Evolutionary conservation across 2,113 vertebrate genomes (phyloP).

Genomic region (Delphinapterus leucas): DNA sequence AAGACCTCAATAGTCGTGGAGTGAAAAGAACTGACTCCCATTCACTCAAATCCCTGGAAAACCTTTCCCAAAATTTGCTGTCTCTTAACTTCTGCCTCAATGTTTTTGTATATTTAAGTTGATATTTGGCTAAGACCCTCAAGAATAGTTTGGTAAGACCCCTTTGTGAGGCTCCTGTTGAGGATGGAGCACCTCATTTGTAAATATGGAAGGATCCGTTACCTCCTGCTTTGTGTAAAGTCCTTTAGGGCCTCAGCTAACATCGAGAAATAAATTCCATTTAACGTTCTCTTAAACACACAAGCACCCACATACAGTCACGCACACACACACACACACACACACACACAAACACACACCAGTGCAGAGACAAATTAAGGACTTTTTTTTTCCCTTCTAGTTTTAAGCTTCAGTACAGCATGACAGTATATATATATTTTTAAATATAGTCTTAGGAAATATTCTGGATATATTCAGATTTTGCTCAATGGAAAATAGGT

Average conservation of each 20-base stretch:
- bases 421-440: constrained; percentile 38
- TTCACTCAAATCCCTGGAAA: background rate
- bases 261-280: background rate
- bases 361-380: background rate
- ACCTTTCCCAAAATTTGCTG: background rate
- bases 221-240: background rate
- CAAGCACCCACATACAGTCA: background rate
- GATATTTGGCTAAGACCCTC: too few species aligned
- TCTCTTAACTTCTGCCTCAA: too few species aligned
- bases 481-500: constrained; percentile 68
- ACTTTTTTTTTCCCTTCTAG: background rate
- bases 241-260: background rate
- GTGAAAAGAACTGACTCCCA: background rate
- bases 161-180: fast-evolving
- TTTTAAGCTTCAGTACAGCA: constrained; percentile 66
- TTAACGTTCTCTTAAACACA: background rate
- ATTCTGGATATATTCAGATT: constrained; percentile 59
- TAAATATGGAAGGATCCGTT: background rate
- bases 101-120: background rate
- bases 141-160: background rate
- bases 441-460: constrained; percentile 52
- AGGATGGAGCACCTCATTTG: fast-evolving
- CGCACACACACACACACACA: fast-evolving
- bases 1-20: background rate
- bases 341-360: too few species aligned